A percentile compares a stretch with the other conserved stretches of the same genome.
Evolutionary conservation across 2,113 vertebrate genomes (phyloP).

Genomic region (Isichthys henryi): DNA sequence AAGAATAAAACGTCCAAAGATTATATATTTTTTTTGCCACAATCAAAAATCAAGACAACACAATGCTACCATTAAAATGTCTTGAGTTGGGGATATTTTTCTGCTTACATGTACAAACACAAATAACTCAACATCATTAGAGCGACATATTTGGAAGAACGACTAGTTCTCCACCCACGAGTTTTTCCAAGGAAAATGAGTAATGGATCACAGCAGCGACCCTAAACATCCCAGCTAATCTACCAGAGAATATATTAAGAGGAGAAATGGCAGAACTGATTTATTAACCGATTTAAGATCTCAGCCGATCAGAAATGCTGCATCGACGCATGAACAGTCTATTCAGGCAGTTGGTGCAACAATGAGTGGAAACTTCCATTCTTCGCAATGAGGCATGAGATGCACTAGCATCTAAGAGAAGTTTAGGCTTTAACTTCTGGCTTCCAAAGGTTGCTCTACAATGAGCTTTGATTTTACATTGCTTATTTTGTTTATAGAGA

Average conservation of each 20-base stretch:
- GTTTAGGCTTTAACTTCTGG: not conserved
- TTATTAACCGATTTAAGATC: not conserved
- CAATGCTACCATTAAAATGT: not conserved
- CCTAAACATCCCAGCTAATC: not conserved
- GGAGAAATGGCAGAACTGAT: not conserved
- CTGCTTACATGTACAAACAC: not conserved
- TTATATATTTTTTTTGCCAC: no score
- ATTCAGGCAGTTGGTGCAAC: not conserved
- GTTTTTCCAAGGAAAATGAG: not conserved
- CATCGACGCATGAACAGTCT: not conserved
- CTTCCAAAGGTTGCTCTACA: not conserved
- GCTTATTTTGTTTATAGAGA: not conserved
- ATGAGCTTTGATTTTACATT: not conserved
- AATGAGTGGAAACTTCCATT: not conserved
- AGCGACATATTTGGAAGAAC: not conserved
- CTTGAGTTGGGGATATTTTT: not conserved
- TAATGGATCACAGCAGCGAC: not conserved
- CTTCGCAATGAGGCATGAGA: not conserved
- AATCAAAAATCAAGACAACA: no score
- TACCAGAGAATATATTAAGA: not conserved
- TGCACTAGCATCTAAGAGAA: not conserved
- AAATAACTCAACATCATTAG: not conserved
- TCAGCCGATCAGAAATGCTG: not conserved
- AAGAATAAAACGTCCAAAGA: not conserved
- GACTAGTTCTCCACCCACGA: not conserved